These are phyloP conservation scores for Phoenoteleia sp. DNA, from an alignment of 2,888 invertebrate species.

Conservation along the genomic window DNA sequence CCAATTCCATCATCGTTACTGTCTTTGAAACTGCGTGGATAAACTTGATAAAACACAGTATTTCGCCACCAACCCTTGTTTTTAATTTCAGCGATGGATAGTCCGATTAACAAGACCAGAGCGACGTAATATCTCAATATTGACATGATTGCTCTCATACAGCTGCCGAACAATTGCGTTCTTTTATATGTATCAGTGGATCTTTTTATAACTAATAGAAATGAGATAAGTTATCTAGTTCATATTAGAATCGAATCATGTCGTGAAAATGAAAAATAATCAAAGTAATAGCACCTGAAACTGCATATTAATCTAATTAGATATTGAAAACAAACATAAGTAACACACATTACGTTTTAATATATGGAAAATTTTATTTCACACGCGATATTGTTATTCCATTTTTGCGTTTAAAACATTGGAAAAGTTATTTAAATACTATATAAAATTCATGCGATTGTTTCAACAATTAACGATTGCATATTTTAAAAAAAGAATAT, in stretches of 20 bases:
- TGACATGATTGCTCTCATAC: conserved; percentile 68
- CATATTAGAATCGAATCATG: not conserved
- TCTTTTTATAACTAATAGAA: conserved; percentile 43
- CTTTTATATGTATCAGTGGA: conserved; percentile 69
- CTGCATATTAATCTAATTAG: not conserved
- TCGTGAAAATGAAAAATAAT: not conserved
- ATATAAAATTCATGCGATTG: too few relatives aligned
- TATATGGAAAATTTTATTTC: not conserved
- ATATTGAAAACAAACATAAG: conserved; percentile 7
- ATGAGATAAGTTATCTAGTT: conserved; percentile 49
- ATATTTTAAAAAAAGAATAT: too few relatives aligned
- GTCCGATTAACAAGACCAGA: conserved; percentile 72
- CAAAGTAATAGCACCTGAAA: not conserved
- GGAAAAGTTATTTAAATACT: too few relatives aligned
- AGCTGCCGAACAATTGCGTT: conserved; percentile 1
- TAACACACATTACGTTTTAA: not conserved
- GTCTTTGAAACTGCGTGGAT: conserved; percentile 95
- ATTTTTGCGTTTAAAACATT: too few relatives aligned
- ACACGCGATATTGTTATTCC: not conserved
- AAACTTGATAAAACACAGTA: conserved; percentile 94
- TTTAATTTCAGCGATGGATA: not conserved
- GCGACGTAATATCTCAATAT: conserved; percentile 42
- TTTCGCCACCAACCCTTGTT: conserved; percentile 93
- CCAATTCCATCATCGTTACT: conserved; percentile 87
- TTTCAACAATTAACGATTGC: too few relatives aligned